phyloP scores from a whole-genome alignment of 2,113 vertebrate species.

The Thalassarche chlororhynchos region DNA sequence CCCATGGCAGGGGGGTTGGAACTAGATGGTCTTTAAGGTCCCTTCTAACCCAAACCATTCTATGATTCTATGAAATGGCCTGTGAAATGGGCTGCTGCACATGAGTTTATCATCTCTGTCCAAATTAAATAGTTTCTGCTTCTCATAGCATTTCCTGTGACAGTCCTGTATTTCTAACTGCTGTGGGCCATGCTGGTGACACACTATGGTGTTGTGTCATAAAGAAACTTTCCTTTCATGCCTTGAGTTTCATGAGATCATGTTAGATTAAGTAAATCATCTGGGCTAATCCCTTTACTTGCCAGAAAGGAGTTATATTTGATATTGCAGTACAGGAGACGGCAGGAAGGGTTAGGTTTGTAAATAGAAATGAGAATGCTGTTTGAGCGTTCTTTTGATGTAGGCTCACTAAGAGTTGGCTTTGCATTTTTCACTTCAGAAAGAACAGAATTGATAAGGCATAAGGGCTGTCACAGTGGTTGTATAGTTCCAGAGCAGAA shows the following conservation, averaged over 20 bases:
- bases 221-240: background rate
- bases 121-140: background rate
- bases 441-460: background rate
- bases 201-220: fast-evolving
- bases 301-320: background rate
- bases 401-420: background rate
- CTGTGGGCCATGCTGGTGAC: background rate
- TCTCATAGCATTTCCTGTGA: background rate
- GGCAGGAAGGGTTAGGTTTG: background rate
- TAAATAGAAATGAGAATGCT: background rate
- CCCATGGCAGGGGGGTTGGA: too few relatives aligned
- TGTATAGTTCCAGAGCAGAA: background rate
- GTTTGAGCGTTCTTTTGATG: background rate
- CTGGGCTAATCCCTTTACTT: background rate
- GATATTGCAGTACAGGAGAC: background rate
- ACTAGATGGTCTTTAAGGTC: too few relatives aligned
- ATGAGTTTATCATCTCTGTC: background rate
- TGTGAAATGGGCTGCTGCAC: background rate
- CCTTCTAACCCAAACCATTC: too few relatives aligned
- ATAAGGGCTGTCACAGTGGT: background rate
- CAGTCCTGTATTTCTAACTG: background rate
- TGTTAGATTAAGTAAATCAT: background rate
- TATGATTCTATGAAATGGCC: background rate
- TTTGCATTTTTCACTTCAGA: background rate
- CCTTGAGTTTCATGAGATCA: too few relatives aligned